phyloP scores from a whole-genome alignment of 2,888 invertebrate species.

The Steinernema hermaphroditum region DNA sequence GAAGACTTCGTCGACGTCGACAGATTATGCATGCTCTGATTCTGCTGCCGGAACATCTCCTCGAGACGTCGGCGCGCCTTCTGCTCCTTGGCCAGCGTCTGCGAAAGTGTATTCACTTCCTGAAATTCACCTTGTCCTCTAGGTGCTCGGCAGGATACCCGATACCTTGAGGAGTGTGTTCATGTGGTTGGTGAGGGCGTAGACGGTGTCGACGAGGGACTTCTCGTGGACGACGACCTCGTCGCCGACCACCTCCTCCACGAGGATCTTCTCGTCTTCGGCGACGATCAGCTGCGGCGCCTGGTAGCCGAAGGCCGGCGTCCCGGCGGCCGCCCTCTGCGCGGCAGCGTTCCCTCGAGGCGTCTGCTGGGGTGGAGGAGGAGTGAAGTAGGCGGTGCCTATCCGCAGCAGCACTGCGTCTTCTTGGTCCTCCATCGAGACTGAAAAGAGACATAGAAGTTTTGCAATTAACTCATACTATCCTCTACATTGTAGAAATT shows the following conservation, averaged over 20 bases:
- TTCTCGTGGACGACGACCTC: conserved; percentile 70
- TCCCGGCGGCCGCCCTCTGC: neutral
- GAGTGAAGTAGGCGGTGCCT: conserved; percentile 18
- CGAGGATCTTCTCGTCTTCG: conserved; percentile 72
- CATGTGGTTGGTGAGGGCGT: conserved; percentile 78
- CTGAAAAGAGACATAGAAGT: conserved; percentile 39
- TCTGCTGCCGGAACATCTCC: conserved; percentile 40
- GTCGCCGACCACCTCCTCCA: conserved; percentile 70
- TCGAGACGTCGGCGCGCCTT: conserved; percentile 71
- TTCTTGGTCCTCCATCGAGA: conserved; percentile 68
- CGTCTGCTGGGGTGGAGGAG: neutral
- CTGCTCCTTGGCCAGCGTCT: conserved; percentile 76
- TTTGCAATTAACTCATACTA: neutral
- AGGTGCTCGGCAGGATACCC: conserved; percentile 16
- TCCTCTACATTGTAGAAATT: neutral
- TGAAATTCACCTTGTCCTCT: conserved; percentile 32
- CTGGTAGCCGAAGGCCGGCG: conserved; percentile 5
- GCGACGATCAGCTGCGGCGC: conserved; percentile 70
- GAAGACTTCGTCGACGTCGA: neutral
- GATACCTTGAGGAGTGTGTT: conserved; percentile 73
- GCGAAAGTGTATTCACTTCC: conserved; percentile 45
- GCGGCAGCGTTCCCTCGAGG: neutral
- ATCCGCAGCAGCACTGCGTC: conserved; percentile 90
- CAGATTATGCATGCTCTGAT: neutral
- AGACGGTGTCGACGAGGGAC: conserved; percentile 77